Evolutionary conservation across 1,140 invertebrate genomes (phyloP), one percentile per base, ranked within the genome.

Genomic region (Hypothenemus hampei): DNA sequence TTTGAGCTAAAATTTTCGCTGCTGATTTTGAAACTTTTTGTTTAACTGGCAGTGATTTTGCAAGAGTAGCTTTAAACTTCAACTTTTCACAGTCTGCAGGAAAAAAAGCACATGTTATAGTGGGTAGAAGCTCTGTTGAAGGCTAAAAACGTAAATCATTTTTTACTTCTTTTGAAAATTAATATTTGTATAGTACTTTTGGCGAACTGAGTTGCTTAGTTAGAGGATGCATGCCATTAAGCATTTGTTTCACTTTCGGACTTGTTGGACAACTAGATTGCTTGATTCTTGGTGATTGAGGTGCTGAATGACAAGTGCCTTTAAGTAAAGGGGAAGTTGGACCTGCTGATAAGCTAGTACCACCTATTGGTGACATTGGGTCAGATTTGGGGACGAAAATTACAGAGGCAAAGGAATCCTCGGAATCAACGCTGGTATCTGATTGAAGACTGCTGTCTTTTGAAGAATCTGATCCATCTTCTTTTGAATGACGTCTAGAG

Each of bases 371-470:
- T 37, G 79, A 79, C 62, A 78, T 70, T 8, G 78, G 77, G 65
- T 81, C 78, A 22, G 69, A 71, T 65, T 85, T 86, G 33, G 89
- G 89, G 59, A 92, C 84, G 65, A 85, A 92, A 64, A 93, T 93
- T 6, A 93, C 91, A 39, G 89, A 92, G 23, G 89, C 89, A 68
- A 92, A 91, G 72, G 88, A 91, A 62, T 94, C 91, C 72, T 94
- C 90, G 1, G 89, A 92, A 70, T 94, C 91, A 2, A 94, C 85
- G 72, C 90, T 93, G 0, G 91, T 93, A 64, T 94, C 91, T 70
- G 89, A 93, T 69, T 93, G 91, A 37, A 93, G 76, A 69, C 90
- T 93, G 65, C 87, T 91, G 65, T 93, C 89, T 73, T 93, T 94
- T 1, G 89, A 91, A 0, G 89, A 91, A 67, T 93, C 91, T 0